These are phyloP conservation scores for Onychomys torridus DNA, from an alignment of 2,797 vertebrate species.

Conservation along the genomic window DNA sequence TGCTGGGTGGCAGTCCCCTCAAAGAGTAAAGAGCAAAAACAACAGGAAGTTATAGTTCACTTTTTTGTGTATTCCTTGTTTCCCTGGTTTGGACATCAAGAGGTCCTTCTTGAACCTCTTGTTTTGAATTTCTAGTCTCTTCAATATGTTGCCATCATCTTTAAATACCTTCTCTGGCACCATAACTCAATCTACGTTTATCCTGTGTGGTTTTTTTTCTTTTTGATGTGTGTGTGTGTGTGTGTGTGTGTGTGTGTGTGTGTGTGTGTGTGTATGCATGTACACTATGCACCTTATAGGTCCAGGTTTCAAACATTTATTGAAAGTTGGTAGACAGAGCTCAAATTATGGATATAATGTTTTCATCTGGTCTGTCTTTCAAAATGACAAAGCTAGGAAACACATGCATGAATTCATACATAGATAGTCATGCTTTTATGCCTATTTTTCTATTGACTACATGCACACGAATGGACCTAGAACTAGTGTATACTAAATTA, in stretches of 20 bases:
- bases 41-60: background rate
- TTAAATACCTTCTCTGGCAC: background rate
- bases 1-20: too few relatives aligned
- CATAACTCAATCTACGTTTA: background rate
- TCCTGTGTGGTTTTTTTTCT: background rate
- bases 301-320: background rate
- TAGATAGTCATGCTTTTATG: background rate
- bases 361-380: background rate
- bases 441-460: background rate
- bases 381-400: background rate
- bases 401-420: background rate
- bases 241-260: background rate
- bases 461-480: background rate
- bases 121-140: background rate
- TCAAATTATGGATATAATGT: background rate
- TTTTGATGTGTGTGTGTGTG: background rate
- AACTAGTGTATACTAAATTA: background rate
- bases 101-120: background rate
- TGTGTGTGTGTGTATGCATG: fast-evolving
- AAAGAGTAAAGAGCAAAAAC: background rate
- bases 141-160: background rate
- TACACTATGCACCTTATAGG: too few relatives aligned
- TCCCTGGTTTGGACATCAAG: background rate
- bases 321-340: conserved; percentile 15
- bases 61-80: background rate